Percentiles rank a stretch among this genome's conserved stretches.
These are phyloP conservation scores for Xestia c-nigrum DNA, from an alignment of 2,888 invertebrate genomes.

Conservation along the genomic window DNA sequence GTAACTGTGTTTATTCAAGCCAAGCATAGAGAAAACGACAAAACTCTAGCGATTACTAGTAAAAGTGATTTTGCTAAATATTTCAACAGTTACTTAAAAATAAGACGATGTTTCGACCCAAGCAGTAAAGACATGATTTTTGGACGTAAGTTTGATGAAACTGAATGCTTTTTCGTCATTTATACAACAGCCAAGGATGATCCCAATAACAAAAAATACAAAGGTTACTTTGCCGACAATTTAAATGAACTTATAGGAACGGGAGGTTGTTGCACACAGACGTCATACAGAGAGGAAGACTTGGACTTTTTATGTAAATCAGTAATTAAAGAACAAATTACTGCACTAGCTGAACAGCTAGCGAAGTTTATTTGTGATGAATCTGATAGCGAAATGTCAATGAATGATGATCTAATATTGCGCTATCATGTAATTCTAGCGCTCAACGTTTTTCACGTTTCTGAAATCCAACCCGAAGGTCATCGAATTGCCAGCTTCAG, in stretches of 20 bases:
- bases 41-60: constrained; percentile 25
- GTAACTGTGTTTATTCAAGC: constrained; percentile 56
- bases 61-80: constrained; percentile 43
- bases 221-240: constrained; percentile 2
- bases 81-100: constrained; percentile 48
- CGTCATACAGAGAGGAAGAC: constrained; percentile 28
- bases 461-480: constrained; percentile 36
- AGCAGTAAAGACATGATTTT: constrained; percentile 41
- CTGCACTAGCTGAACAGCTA: constrained; percentile 36
- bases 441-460: constrained; percentile 39
- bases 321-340: constrained; percentile 45
- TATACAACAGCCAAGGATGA: constrained; percentile 59
- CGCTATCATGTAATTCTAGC: constrained; percentile 56
- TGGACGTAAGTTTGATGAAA: constrained; percentile 31
- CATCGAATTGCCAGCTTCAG: constrained; percentile 47
- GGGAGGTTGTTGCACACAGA: constrained; percentile 27
- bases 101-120: constrained; percentile 40
- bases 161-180: constrained; percentile 52
- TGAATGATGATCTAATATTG: constrained; percentile 51
- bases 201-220: constrained; percentile 13
- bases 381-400: constrained; percentile 16
- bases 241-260: constrained; percentile 52
- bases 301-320: constrained; percentile 41
- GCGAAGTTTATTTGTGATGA: constrained; percentile 32
- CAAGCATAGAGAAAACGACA: constrained; percentile 57